Evolutionary conservation across 2,888 invertebrate species (phyloP).

Genomic region (Chrysopilus asiliformis): DNA sequence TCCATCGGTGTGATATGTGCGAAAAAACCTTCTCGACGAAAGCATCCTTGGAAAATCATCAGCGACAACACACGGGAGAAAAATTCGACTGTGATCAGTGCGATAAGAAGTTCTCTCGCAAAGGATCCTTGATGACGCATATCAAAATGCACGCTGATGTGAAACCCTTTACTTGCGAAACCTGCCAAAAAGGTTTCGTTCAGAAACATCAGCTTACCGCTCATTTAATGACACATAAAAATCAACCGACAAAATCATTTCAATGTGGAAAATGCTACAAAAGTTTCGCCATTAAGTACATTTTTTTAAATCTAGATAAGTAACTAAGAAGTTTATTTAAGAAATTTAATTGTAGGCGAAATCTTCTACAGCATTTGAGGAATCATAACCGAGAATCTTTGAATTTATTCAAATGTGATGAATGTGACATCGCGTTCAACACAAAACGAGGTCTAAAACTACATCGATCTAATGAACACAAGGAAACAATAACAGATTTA

Average conservation of each 20-base stretch:
- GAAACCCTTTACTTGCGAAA: slow-evolving; percentile 13
- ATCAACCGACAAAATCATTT: slow-evolving; percentile 16
- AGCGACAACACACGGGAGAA: slow-evolving; percentile 13
- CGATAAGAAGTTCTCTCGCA: slow-evolving; percentile 13
- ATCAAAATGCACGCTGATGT: slow-evolving; percentile 12
- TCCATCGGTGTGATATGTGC: slow-evolving; percentile 25
- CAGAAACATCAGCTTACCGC: slow-evolving; percentile 32
- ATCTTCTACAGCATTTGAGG: slow-evolving; percentile 18
- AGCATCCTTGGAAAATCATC: slow-evolving; percentile 11
- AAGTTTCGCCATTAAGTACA: slow-evolving; percentile 26
- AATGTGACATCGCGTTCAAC: slow-evolving; percentile 19
- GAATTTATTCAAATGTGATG: slow-evolving; percentile 17
- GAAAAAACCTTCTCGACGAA: slow-evolving; percentile 12
- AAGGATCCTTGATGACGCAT: slow-evolving; percentile 12
- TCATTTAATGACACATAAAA: slow-evolving; percentile 12
- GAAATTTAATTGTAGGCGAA: slow-evolving; percentile 15
- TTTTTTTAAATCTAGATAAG: background rate
- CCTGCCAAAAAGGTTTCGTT: slow-evolving; percentile 12
- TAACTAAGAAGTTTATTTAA: background rate
- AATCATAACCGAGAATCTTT: slow-evolving; percentile 16
- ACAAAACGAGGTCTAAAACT: slow-evolving; percentile 18
- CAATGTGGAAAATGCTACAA: slow-evolving; percentile 27
- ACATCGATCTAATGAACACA: slow-evolving; percentile 19
- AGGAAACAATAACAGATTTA: slow-evolving; percentile 17
- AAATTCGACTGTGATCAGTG: slow-evolving; percentile 14